Conservation (phyloP, 2,888 invertebrate genomes). For the Beris chalybata region DNA sequence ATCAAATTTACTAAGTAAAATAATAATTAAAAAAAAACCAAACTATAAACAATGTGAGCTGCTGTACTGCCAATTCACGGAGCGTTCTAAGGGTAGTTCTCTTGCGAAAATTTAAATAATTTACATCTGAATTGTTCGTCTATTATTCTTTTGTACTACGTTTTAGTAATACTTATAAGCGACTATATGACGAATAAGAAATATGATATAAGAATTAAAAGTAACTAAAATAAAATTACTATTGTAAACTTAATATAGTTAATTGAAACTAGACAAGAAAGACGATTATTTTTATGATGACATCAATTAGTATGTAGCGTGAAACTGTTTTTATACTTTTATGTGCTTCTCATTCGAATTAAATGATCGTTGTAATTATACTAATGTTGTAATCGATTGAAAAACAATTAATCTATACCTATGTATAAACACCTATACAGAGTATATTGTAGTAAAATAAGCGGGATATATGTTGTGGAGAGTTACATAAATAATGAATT, state of each 20-base stretch:
- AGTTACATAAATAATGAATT: too few species aligned
- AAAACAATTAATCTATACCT: too few species aligned
- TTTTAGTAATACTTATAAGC: conserved; percentile 43
- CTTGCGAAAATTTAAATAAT: conserved; percentile 28
- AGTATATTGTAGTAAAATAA: too few species aligned
- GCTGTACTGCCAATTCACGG: conserved; percentile 24
- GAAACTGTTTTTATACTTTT: conserved; percentile 37
- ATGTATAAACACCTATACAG: too few species aligned
- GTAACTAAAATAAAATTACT: conserved; percentile 33
- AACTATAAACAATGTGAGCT: conserved; percentile 14
- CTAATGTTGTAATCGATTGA: too few species aligned
- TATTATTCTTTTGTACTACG: conserved; percentile 42
- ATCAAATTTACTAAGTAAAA: conserved; percentile 10
- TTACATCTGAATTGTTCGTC: conserved; percentile 37
- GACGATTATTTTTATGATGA: conserved; percentile 34
- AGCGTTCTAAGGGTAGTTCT: conserved; percentile 21
- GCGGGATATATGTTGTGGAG: too few species aligned
- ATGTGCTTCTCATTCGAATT: conserved; percentile 34
- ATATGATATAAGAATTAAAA: conserved; percentile 34
- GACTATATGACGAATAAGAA: conserved; percentile 21
- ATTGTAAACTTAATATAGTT: not conserved
- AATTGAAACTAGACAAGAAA: conserved; percentile 36
- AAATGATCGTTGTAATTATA: conserved; percentile 30
- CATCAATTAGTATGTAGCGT: conserved; percentile 36
- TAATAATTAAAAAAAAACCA: conserved; percentile 8